These are phyloP conservation scores for Glossosoma conforme DNA, from an alignment of 1,140 invertebrate genomes.

Conservation along the genomic window DNA sequence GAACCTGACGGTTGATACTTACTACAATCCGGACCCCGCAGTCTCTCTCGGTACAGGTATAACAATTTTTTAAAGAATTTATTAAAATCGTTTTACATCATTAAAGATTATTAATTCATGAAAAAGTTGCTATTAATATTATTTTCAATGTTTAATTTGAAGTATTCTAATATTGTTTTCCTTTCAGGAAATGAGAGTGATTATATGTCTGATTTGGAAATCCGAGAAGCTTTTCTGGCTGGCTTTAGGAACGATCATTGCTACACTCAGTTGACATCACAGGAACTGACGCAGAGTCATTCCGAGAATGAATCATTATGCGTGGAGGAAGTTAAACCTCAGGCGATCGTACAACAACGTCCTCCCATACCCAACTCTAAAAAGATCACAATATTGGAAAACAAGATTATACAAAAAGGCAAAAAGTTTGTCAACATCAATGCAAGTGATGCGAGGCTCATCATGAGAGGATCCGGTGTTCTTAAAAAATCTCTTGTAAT, in stretches of 20 bases:
- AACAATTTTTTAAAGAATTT: slow-evolving; percentile 1
- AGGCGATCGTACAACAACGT: too few relatives aligned
- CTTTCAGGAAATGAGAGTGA: slow-evolving; percentile 49
- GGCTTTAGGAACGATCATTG: slow-evolving; percentile 63
- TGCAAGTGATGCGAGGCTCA: slow-evolving; percentile 37
- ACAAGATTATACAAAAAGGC: slow-evolving; percentile 47
- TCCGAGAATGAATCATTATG: too few relatives aligned
- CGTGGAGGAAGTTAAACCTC: too few relatives aligned
- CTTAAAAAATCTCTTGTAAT: slow-evolving; percentile 36
- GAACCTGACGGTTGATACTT: slow-evolving; percentile 25
- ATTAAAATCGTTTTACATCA: neutral
- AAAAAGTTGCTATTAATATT: slow-evolving; percentile 2
- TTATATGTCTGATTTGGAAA: slow-evolving; percentile 38
- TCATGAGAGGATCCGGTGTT: slow-evolving; percentile 44
- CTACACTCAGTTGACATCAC: slow-evolving; percentile 58
- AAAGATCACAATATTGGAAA: slow-evolving; percentile 48
- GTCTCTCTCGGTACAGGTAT: slow-evolving; percentile 17
- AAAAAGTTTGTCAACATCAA: slow-evolving; percentile 43
- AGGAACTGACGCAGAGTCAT: slow-evolving; percentile 43
- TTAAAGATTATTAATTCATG: too few relatives aligned
- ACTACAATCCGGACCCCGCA: slow-evolving; percentile 14
- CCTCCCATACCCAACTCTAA: slow-evolving; percentile 41
- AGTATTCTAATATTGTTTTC: slow-evolving; percentile 6
- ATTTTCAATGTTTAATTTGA: neutral
- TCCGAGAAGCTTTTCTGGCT: slow-evolving; percentile 44